phyloP scores from a whole-genome alignment of 2,888 invertebrate genomes.

The Ypsolopha sequella region DNA sequence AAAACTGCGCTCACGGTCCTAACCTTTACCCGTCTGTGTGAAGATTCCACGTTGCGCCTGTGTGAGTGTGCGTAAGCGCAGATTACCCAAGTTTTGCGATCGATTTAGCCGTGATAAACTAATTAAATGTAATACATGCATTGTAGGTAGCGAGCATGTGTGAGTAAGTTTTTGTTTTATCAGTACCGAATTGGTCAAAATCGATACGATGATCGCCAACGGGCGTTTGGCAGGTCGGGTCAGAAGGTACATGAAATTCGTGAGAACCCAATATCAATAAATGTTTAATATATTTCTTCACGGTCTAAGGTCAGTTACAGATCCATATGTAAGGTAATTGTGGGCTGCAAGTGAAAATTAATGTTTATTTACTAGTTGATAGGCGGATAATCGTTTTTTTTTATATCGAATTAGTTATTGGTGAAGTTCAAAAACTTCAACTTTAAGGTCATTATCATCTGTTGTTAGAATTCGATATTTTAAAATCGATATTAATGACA shows the following conservation, averaged over 20 bases:
- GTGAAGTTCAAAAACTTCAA: not conserved
- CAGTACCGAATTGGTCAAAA: conserved; percentile 9
- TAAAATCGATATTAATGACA: not conserved
- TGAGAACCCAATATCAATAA: conserved; percentile 11
- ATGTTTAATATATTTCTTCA: not conserved
- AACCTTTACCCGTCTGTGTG: conserved; percentile 50
- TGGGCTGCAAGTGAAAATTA: not conserved
- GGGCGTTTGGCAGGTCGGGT: conserved; percentile 25
- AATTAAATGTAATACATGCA: conserved; percentile 30
- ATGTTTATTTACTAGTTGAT: not conserved
- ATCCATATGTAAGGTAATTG: not conserved
- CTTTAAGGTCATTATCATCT: no score
- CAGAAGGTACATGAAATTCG: conserved; percentile 23
- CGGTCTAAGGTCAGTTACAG: not conserved
- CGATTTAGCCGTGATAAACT: conserved; percentile 44
- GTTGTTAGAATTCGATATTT: not conserved
- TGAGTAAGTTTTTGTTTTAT: not conserved
- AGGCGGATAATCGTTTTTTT: not conserved
- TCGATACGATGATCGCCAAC: conserved; percentile 14
- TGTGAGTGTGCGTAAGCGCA: conserved; percentile 26
- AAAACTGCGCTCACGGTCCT: conserved; percentile 48
- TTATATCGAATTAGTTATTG: not conserved
- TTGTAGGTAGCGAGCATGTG: not conserved
- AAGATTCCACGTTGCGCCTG: conserved; percentile 13
- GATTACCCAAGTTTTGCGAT: conserved; percentile 44